Percentiles rank a stretch among this genome's conserved stretches.
Conservation (phyloP, 53 echinoderm and acorn worm species). For the Pentamera pediparva region DNA sequence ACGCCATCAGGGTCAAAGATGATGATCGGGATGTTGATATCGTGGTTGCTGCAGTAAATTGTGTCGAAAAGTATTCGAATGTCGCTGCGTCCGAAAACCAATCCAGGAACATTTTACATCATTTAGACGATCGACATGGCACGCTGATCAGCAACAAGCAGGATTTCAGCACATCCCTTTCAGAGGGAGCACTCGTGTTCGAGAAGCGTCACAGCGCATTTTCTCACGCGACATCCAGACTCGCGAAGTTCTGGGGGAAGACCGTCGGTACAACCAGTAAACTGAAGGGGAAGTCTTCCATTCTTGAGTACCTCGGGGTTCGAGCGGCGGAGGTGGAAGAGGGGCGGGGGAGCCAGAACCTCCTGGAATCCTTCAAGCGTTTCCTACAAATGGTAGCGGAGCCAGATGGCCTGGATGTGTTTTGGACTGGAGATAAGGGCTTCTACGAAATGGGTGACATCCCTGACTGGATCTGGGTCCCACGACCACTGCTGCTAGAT, state of each 20-base stretch:
- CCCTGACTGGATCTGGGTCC: neutral
- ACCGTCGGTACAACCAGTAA: no score
- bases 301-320: slow-evolving; percentile 23
- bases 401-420: neutral
- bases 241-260: slow-evolving; percentile 16
- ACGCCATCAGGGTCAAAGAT: no score
- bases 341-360: slow-evolving; percentile 20
- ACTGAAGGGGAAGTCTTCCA: slow-evolving; percentile 15
- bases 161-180: slow-evolving; percentile 23
- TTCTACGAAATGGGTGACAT: slow-evolving; percentile 2
- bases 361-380: neutral
- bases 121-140: neutral
- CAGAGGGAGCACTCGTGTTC: slow-evolving; percentile 14
- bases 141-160: neutral
- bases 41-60: no score
- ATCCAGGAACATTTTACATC: neutral
- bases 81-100: neutral
- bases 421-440: neutral
- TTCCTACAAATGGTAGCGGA: slow-evolving; percentile 10
- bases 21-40: no score
- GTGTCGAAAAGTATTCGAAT: no score
- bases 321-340: slow-evolving; percentile 21
- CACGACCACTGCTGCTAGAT: neutral
- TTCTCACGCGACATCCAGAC: slow-evolving; percentile 1
- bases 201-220: slow-evolving; percentile 26